Base-by-base conservation (phyloP, 2,888 invertebrate genomes). In the Cordilura impudica region DNA sequence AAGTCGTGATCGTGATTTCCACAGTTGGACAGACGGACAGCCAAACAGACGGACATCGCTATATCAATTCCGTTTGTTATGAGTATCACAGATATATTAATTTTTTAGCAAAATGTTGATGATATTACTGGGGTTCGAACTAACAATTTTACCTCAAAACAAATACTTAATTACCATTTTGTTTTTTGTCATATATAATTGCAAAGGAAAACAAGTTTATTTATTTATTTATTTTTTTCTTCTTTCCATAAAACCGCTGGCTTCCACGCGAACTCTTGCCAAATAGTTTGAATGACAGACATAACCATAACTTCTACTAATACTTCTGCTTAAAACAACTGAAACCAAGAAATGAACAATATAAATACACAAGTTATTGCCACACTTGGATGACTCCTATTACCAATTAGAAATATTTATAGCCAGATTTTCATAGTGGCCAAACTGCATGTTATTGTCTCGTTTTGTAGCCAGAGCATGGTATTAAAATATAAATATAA, bases 141-240 rank as follows among this genome's bases (percentile, higher is more conserved):
- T 31, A 31, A 2, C 12, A 10, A 10, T 31, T 5, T 31, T 10
- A 10, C 14, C 12, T 14, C 12, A 47, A 47, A 14, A 29, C 51
- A 35, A 69, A 69, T 1, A 73, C 49, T 72, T 72, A 49, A 69
- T 75, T 39, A n/a, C n/a, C n/a, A n/a, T n/a, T n/a, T n/a, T 69
- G 18, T 63, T 60, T 35, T 47, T 16, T 26, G 12, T 21, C 67
- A 47, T 78, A 67, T 63, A 67, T 78, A 54, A 73, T 69, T 78
- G 69, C 53, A 58, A 51, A 63, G 73, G 35, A 73, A 63, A 78
- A 78, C 73, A 73, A 78, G 78, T 78, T 78, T 45, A n/a, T n/a
- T n/a, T n/a, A n/a, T n/a, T n/a, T n/a, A n/a, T 67, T 61, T 56
- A 7, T 56, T 1, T 29, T 51, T 51, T 51, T 2, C 18, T 54